phyloP scores from a whole-genome alignment of 2,888 invertebrate genomes.

The Brachylomia viminalis region DNA sequence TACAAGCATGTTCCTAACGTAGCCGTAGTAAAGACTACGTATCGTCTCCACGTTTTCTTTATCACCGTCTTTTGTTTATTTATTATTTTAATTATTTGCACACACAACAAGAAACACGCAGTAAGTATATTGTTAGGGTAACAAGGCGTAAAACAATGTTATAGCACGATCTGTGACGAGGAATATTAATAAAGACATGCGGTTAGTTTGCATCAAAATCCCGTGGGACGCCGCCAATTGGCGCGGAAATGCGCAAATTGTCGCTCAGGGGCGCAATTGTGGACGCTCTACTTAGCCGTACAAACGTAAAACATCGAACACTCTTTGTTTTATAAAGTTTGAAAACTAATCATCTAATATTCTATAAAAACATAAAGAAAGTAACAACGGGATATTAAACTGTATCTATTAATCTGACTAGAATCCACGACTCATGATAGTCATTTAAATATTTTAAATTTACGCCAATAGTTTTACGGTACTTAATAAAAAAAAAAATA shows the following conservation, averaged over 20 bases:
- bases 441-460: background rate
- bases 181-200: constrained; percentile 87
- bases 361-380: background rate
- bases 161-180: constrained; percentile 54
- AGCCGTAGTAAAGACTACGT: constrained; percentile 20
- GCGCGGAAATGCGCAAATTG: constrained; percentile 85
- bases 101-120: constrained; percentile 67
- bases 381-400: background rate
- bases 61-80: constrained; percentile 48
- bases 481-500: background rate
- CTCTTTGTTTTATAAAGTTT: constrained; percentile 45
- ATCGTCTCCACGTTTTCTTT: constrained; percentile 33
- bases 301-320: constrained; percentile 72
- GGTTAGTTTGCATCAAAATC: constrained; percentile 91
- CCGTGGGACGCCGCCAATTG: constrained; percentile 80
- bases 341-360: constrained; percentile 25
- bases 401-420: constrained; percentile 1
- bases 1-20: constrained; percentile 28
- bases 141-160: constrained; percentile 64
- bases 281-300: constrained; percentile 69
- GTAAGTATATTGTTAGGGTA: constrained; percentile 56
- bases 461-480: background rate
- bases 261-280: constrained; percentile 79
- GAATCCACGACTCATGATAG: background rate
- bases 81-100: constrained; percentile 59